Percentiles rank a stretch among this genome's conserved stretches.
These are phyloP conservation scores for Okamejei kenojei DNA, from an alignment of 2,797 vertebrate species.

Conservation along the genomic window DNA sequence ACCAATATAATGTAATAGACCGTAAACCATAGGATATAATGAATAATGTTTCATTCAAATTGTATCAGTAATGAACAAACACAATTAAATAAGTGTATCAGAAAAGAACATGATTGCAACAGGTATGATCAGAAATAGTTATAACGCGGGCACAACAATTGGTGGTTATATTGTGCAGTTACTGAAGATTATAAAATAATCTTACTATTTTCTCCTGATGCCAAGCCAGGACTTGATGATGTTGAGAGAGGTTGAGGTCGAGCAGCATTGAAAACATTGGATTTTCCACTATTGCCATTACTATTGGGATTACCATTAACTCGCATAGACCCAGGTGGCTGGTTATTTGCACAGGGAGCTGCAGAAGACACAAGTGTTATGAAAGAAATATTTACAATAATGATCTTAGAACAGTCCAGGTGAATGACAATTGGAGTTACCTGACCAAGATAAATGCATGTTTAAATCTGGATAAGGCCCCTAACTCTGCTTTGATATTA, in stretches of 20 bases:
- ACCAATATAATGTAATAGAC: background rate
- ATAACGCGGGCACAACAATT: background rate
- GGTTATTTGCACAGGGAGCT: conserved; percentile 62
- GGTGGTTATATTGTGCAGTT: background rate
- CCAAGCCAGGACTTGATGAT: conserved; percentile 64
- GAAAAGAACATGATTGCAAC: background rate
- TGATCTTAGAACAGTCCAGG: background rate
- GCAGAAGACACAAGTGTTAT: conserved; percentile 26
- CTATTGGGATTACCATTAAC: conserved; percentile 67
- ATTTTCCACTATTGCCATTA: conserved; percentile 63
- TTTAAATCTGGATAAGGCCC: background rate
- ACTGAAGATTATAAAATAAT: conserved; percentile 6
- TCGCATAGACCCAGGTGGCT: conserved; percentile 48
- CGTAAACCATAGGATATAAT: background rate
- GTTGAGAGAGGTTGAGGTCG: conserved; percentile 62
- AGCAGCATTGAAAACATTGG: conserved; percentile 64
- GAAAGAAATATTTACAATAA: background rate
- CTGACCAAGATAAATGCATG: no score
- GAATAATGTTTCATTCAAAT: background rate
- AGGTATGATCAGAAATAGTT: background rate
- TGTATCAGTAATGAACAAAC: background rate
- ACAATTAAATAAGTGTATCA: background rate
- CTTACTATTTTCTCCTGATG: conserved; percentile 70
- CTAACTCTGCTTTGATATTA: background rate
- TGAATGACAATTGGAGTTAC: background rate